Evolutionary conservation across 2,888 invertebrate species (phyloP), one percentile per base, ranked within the genome.

Genomic region (Trichacis sp.): DNA sequence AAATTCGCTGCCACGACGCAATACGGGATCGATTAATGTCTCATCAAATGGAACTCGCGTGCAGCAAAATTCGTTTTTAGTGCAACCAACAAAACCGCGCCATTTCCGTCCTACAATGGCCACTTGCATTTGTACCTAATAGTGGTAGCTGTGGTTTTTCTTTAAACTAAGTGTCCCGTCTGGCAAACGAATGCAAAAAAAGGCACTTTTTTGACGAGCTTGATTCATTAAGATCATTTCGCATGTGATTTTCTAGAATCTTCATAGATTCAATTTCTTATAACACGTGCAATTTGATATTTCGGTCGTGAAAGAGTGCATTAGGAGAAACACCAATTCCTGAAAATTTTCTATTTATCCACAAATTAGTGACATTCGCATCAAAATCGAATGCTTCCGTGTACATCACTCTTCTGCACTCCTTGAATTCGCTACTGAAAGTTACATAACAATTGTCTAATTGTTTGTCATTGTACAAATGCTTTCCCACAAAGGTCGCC

Each of bases 21-120:
- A n/a, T n/a, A n/a, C n/a, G n/a, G n/a, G n/a, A n/a, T n/a, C n/a
- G n/a, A n/a, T n/a, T n/a, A n/a, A n/a, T n/a, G n/a, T n/a, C n/a
- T n/a, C n/a, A n/a, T n/a, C n/a, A n/a, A n/a, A n/a, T n/a, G n/a
- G n/a, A n/a, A n/a, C n/a, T n/a, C n/a, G n/a, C n/a, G n/a, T n/a
- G n/a, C n/a, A n/a, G n/a, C n/a, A n/a, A 24, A 24, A 24, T 24
- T 8, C 24, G 3, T 24, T 24, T 8, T 8, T 24, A 3, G 68
- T 72, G 69, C 63, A 72, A 49, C 65, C 54, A 20, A 72, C 66
- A 56, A 72, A 70, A 55, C 70, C 68, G 64, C 71, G 70, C 59
- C 58, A 72, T 18, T 38, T 19, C 55, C 61, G 60, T 49, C 69
- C 62, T 15, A 61, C 62, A 12, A 73, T 62, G 2, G 68, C 70